Evolutionary conservation across 2,888 invertebrate species (phyloP).

Genomic region (Conomelus anceps): DNA sequence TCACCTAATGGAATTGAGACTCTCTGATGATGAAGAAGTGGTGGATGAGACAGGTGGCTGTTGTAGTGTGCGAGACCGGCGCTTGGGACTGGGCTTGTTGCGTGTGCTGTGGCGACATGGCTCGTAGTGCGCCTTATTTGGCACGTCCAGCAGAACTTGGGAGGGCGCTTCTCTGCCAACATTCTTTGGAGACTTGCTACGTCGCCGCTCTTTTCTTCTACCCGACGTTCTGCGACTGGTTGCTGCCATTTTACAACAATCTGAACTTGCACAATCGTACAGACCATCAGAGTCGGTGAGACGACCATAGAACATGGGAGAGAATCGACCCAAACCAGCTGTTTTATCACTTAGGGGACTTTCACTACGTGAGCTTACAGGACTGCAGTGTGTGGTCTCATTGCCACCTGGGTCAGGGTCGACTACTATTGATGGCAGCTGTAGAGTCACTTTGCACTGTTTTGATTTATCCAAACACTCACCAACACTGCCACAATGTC

Average conservation of each 20-base stretch:
- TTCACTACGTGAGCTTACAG: conserved; percentile 71
- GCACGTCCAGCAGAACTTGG: conserved; percentile 54
- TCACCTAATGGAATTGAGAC: conserved; percentile 49
- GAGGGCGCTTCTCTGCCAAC: conserved; percentile 1
- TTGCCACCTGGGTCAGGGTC: conserved; percentile 44
- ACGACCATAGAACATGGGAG: conserved; percentile 64
- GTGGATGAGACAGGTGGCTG: conserved; percentile 41
- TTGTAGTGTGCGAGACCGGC: conserved; percentile 49
- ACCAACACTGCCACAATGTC: conserved; percentile 23
- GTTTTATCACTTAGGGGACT: conserved; percentile 70
- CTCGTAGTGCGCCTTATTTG: conserved; percentile 42
- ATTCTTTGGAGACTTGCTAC: conserved; percentile 45
- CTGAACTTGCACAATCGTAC: conserved; percentile 73
- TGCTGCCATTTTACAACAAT: conserved; percentile 52
- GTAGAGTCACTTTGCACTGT: conserved; percentile 44
- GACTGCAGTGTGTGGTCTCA: conserved; percentile 46
- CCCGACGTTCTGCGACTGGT: conserved; percentile 45
- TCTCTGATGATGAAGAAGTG: conserved; percentile 56
- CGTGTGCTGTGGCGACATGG: conserved; percentile 37
- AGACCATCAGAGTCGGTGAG: conserved; percentile 72
- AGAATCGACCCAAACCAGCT: conserved; percentile 56
- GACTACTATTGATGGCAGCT: conserved; percentile 55
- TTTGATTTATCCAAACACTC: conserved; percentile 8
- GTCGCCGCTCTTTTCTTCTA: conserved; percentile 53
- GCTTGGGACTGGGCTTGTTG: conserved; percentile 52